Percentiles rank a stretch among this genome's conserved stretches.
These are phyloP conservation scores for Sceloporus undulatus DNA, from an alignment of 2,113 vertebrate species.

Conservation along the genomic window DNA sequence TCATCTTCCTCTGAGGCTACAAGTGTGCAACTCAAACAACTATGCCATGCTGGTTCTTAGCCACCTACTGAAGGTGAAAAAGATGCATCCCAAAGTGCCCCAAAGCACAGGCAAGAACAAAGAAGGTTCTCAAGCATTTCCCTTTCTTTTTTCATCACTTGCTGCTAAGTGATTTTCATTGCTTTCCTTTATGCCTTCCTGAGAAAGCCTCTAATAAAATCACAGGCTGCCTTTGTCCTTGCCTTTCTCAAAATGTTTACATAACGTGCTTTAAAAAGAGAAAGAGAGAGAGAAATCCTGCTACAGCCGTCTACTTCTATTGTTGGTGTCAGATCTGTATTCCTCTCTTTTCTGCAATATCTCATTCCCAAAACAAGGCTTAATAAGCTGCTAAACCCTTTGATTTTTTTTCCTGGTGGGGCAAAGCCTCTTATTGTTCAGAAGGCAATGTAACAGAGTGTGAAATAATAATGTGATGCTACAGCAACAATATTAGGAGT, in stretches of 20 bases:
- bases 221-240: neutral
- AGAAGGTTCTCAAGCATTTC: neutral
- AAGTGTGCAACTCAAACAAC: no score
- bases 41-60: no score
- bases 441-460: constrained; percentile 44
- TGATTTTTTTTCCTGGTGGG: constrained; percentile 14
- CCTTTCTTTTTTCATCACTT: no score
- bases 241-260: neutral
- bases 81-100: neutral
- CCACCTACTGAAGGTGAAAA: neutral
- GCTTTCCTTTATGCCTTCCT: neutral
- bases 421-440: constrained; percentile 49
- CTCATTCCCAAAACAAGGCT: constrained; percentile 32
- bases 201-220: neutral
- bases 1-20: neutral
- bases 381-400: constrained; percentile 36
- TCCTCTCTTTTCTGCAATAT: constrained; percentile 27
- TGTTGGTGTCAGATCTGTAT: neutral
- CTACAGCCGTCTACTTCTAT: neutral
- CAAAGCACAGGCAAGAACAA: neutral
- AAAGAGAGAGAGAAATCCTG: constrained; percentile 31
- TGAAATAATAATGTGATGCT: constrained; percentile 45
- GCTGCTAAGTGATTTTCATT: neutral
- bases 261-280: neutral
- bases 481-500: constrained; percentile 60